Evolutionary conservation across 2,888 invertebrate genomes (phyloP), one percentile per base, ranked within the genome.

Genomic region (Latrodectus elegans): DNA sequence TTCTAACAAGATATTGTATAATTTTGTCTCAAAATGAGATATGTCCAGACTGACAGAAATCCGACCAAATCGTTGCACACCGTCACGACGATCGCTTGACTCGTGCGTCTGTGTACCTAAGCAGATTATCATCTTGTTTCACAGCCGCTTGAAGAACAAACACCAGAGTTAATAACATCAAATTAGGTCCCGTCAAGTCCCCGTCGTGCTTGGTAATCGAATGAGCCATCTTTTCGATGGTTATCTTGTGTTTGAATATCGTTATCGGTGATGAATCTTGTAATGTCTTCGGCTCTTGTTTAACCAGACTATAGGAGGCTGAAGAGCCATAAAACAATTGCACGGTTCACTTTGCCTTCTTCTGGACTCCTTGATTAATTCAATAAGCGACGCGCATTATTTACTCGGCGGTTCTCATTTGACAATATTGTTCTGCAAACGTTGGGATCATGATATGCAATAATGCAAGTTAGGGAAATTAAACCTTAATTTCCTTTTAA

Each of bases 231-330:
- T 60, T 15, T 60, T n/a, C n/a, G n/a, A 60, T 15, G n/a, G 6
- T 0, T n/a, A 60, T 60, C 60, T 60, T 60, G 60, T 60, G n/a
- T 60, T 60, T 60, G 60, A 12, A 60, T 60, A 60, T 60, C 60
- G 60, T 60, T 60, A 60, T 60, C 60, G n/a, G 60, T 60, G 60
- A 60, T 60, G 60, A 60, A 60, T 60, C 60, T 60, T 60, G n/a
- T 60, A 60, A 60, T 60, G n/a, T 38, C 38, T 38, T 38, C 38
- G 38, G 38, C 14, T 60, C 60, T 60, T 60, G 60, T 60, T 60
- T 60, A n/a, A 60, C 14, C 60, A 60, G 60, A 60, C 60, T 6
- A 60, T n/a, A 60, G 60, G 60, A 12, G 60, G n/a, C 60, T 60
- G 60, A n/a, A n/a, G 6, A 15, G 60, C 60, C 12, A 60, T 60